Base-by-base conservation (phyloP, 1,140 invertebrate species). In the Yoshiicerus persimilis region DNA sequence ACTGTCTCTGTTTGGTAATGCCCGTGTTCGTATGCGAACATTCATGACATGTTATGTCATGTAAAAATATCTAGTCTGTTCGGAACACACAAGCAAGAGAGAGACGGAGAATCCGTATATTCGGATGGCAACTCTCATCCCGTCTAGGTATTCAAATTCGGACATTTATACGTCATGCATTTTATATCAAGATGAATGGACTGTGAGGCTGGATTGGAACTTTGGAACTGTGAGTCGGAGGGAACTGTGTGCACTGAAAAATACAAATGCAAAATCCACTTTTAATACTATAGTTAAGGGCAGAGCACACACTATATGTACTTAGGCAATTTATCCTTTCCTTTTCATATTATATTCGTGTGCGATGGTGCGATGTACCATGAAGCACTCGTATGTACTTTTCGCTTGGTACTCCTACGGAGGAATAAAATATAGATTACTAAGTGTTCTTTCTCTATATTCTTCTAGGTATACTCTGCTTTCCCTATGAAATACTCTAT, bases 101-200 rank as follows among this genome's bases (percentile, higher is more conserved):
- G 47, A 16, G 20, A n/a, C n/a, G 8, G 16, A 2, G 47, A 56
- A 56, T 56, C 47, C 47, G 47, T 56, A n/a, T n/a, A 56, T n/a
- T 4, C 39, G 16, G 39, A 41, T 9, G 16, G 39, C 9, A n/a
- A 56, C 16, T 36, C 75, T 36, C 75, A 38, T 80, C 32, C n/a
- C 16, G 6, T 6, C 27, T 5, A 38, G 75, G 13, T n/a, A 56
- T 56, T 80, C 75, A n/a, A 80, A 80, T 38, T 80, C 32, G 75
- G 75, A 80, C 75, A 80, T 80, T 80, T n/a, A 80, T 80, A 80
- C 75, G 75, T 80, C 75, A 80, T 80, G 75, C 75, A 34, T 80
- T 80, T 70, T 80, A 70, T 27, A 80, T 80, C 75, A 80, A 36
- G 75, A 80, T 80, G 75, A 38, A 80, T 80, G 75, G 75, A n/a